Evolutionary conservation across 2,888 invertebrate species (phyloP), one percentile per base, ranked within the genome.

Genomic region (Schizaphis graminum): DNA sequence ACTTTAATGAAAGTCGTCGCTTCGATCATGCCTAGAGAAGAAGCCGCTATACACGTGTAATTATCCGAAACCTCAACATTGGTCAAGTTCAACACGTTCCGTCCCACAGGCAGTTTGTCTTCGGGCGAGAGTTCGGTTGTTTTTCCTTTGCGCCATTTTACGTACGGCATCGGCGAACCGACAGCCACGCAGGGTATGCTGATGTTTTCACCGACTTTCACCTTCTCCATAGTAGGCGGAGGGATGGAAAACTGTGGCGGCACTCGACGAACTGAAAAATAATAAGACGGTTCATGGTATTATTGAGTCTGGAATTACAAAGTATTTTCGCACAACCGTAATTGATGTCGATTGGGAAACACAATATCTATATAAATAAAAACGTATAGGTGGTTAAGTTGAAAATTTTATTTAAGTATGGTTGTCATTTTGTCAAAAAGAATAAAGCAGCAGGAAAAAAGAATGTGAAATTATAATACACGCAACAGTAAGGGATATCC

Each of bases 121-220:
- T 98, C 98, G 0, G 98, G 98, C 0, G 98, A 98, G 95, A 99
- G 96, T 96, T 98, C 98, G 96, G 97, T 97, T 24, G 97, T 97
- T 61, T 97, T 96, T 92, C 97, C 98, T 96, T 98, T 98, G 95
- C 98, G 97, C 98, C 98, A 98, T 96, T 98, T 99, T 93, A 99
- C 99, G 95, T 97, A 98, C 2, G 99, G 99, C 99, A 99, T 99
- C 13, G 99, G 99, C 0, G 99, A 98, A 44, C 99, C 99, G 57
- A 98, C 98, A 24, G 99, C 99, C 94, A 99, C 99, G 96, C 99
- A 99, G 94, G 99, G 99, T 95, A 99, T 96, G 96, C 98, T 99
- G 95, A 99, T 96, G 95, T 98, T 98, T 0, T 98, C 98, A 28
- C 99, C 99, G 91, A 99, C 97, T 97, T 98, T 98, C 92, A 99